Evolutionary conservation across 35 echinoderm and acorn worm species (phyloP).

Genomic region (Stichopus chloronotus): DNA sequence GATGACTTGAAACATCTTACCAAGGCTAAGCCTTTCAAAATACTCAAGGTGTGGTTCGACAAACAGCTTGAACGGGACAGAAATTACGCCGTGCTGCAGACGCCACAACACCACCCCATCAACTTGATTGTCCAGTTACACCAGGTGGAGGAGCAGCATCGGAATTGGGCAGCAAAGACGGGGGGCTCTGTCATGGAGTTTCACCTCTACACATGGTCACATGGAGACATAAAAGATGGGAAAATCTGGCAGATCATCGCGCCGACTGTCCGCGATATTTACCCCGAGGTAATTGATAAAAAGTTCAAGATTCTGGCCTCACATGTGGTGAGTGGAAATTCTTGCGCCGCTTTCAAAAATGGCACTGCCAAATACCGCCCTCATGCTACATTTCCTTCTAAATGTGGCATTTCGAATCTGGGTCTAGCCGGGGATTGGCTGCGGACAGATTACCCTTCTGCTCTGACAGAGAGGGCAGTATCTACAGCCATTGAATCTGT

Average conservation of each 20-base stretch:
- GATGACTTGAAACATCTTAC: conserved; percentile 50
- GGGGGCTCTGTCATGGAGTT: conserved; percentile 84
- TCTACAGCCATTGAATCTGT: conserved; percentile 86
- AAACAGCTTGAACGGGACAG: conserved; percentile 60
- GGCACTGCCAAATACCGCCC: conserved; percentile 72
- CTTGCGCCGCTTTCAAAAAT: conserved; percentile 71
- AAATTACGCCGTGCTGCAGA: conserved; percentile 69
- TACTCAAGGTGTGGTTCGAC: conserved; percentile 92
- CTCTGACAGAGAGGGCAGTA: conserved; percentile 84
- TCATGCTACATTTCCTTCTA: conserved; percentile 36
- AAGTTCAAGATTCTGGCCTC: conserved; percentile 77
- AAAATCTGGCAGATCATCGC: conserved; percentile 78
- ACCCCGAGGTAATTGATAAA: conserved; percentile 82
- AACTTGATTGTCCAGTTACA: conserved; percentile 82
- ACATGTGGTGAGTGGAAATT: conserved; percentile 55
- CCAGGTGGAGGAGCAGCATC: conserved; percentile 69
- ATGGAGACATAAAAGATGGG: conserved; percentile 52
- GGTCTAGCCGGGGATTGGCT: conserved; percentile 90
- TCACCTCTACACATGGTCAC: conserved; percentile 70
- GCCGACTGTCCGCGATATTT: conserved; percentile 78
- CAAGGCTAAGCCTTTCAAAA: conserved; percentile 76
- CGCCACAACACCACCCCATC: conserved; percentile 76
- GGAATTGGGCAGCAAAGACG: conserved; percentile 74
- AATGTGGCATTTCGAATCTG: conserved; percentile 78
- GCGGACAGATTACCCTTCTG: conserved; percentile 83